Evolutionary conservation across 2,888 invertebrate species (phyloP).

Genomic region (Danaus chrysippus): DNA sequence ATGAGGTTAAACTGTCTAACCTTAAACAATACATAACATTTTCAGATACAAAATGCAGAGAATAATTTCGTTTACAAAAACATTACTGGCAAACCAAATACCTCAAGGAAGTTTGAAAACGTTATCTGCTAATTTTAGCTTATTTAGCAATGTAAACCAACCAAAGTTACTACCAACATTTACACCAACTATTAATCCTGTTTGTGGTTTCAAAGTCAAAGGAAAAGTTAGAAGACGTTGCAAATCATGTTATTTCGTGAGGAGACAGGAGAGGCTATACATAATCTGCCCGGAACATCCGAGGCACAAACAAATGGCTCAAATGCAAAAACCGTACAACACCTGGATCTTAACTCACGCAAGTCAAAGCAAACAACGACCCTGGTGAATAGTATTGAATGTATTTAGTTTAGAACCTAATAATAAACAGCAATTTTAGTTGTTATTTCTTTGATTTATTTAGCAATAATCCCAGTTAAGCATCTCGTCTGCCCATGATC

Average conservation of each 20-base stretch:
- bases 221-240: constrained; percentile 84
- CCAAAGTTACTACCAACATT: constrained; percentile 45
- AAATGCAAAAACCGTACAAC: constrained; percentile 82
- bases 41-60: constrained; percentile 43
- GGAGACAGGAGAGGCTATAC: constrained; percentile 82
- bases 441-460: not conserved
- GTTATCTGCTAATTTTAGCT: constrained; percentile 40
- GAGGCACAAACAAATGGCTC: constrained; percentile 90
- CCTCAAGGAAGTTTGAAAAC: constrained; percentile 34
- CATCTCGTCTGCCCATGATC: no score
- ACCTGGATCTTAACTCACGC: constrained; percentile 88
- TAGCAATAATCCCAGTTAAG: no score
- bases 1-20: constrained; percentile 8
- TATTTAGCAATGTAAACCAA: constrained; percentile 40
- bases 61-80: constrained; percentile 48
- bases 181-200: constrained; percentile 47
- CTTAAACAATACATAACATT: constrained; percentile 12
- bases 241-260: constrained; percentile 87
- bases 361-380: constrained; percentile 78
- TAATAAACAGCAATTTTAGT: not conserved
- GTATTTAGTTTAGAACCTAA: not conserved
- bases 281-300: constrained; percentile 87
- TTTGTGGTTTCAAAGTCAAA: constrained; percentile 82
- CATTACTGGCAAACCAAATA: constrained; percentile 36
- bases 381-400: constrained; percentile 49